Evolutionary conservation across 2,113 vertebrate genomes (phyloP), one percentile per base, ranked within the genome.

Genomic region (Oenanthe oenanthe): DNA sequence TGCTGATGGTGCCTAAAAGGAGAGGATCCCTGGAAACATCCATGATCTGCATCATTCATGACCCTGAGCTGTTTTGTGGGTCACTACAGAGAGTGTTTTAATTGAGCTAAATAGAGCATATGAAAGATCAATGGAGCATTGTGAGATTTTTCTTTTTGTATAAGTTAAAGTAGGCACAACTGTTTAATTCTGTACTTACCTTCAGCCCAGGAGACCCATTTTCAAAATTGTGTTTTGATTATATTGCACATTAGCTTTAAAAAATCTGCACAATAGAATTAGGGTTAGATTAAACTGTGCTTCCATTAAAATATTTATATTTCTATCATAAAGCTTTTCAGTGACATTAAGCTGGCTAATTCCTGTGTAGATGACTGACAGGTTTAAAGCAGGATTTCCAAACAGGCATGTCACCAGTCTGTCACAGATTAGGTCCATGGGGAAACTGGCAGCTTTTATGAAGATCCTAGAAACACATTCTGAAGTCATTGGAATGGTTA

Each of bases 91-190:
- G 89, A 92, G 79, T 74, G 83, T 89, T 96, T 97, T 97, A 98
- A 96, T 97, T 97, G 97, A 86, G 88, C 96, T 97, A 97, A 97
- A 98, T 98, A 97, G 96, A 97, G 95, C 97, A 96, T 95, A 93
- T 60, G 67, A 96, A 97, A 97, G 87, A 94, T 79, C 95, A 97
- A 92, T 96, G 96, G 96, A 96, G 93, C 96, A 95, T 89, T 96
- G 79, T 77, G 76, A 93, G 88, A 73, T 92, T 96, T 95, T 95
- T 96, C 95, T 95, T 68, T 54, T 34, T 58, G 21, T 87, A 65
- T 81, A 78, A 89, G 58, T 93, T 89, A 80, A 88, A 91, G 94
- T 45, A 96, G 60, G 42, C 92, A 91, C 85, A 89, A 92, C 65
- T 90, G 70, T 67, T 93, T 93, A 90, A 93, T 93, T 96, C 43